A percentile compares a stretch with the other conserved stretches of the same genome.
Conservation (phyloP, 2,797 vertebrate genomes). For the Novumbra hubbsi region DNA sequence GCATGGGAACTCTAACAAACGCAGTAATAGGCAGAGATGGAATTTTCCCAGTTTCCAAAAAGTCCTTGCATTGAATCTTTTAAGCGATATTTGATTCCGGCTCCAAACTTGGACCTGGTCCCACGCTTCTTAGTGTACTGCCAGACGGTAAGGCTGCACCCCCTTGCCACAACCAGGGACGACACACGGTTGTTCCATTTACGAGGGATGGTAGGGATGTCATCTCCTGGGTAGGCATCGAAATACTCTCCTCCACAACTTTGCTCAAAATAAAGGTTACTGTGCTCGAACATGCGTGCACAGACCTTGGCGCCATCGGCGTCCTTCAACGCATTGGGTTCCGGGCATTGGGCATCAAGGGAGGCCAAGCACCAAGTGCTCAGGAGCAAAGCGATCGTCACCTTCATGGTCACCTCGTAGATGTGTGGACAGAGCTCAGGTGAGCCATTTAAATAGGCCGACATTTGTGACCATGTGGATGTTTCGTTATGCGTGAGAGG, state of each 20-base stretch:
- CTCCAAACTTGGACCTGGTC: constrained; percentile 28
- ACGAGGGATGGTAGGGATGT: constrained; percentile 63
- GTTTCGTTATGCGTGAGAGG: not conserved
- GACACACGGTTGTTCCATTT: constrained; percentile 55
- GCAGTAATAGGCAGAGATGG: constrained; percentile 71
- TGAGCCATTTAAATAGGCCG: not conserved
- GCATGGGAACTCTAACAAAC: constrained; percentile 46
- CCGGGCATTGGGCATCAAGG: constrained; percentile 61
- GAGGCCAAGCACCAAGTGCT: constrained; percentile 33
- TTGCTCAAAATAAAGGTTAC: constrained; percentile 67
- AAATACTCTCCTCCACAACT: constrained; percentile 64
- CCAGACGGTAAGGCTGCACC: constrained; percentile 72
- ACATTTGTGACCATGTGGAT: not conserved
- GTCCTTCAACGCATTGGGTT: constrained; percentile 22
- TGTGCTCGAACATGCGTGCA: constrained; percentile 65
- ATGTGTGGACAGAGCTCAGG: not conserved
- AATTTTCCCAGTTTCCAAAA: constrained; percentile 65
- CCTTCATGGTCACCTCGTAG: constrained; percentile 41
- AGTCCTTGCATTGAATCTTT: constrained; percentile 64
- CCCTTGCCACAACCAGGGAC: constrained; percentile 70
- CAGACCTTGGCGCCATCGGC: constrained; percentile 54
- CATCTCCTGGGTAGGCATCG: constrained; percentile 16
- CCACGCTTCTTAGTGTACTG: constrained; percentile 55
- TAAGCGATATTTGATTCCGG: constrained; percentile 60
- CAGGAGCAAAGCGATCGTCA: constrained; percentile 28